Evolutionary conservation across 2,113 vertebrate species (phyloP).

Genomic region (Brevimyrus niger): DNA sequence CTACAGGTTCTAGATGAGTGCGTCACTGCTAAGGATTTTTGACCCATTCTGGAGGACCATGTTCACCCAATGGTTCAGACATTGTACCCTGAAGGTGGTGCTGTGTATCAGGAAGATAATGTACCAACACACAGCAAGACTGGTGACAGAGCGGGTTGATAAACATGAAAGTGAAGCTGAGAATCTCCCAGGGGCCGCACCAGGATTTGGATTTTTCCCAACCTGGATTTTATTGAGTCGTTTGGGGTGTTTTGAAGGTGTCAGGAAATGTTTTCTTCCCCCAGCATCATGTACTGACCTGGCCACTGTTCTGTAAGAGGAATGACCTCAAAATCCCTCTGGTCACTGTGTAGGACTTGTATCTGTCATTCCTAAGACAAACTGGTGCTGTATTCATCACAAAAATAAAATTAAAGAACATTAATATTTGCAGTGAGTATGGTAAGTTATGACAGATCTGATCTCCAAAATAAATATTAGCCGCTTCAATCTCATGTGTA

Average conservation of each 20-base stretch:
- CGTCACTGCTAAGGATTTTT: too few species aligned
- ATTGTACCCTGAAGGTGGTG: neutral
- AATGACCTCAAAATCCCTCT: neutral
- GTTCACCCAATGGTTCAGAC: neutral
- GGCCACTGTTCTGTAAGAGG: neutral
- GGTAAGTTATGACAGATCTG: neutral
- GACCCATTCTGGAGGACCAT: too few species aligned
- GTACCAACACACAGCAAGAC: neutral
- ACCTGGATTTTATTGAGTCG: neutral
- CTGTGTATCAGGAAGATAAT: neutral
- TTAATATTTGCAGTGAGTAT: neutral
- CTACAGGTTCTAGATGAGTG: too few species aligned
- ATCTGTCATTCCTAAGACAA: neutral
- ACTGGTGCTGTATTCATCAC: neutral
- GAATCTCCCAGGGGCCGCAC: neutral
- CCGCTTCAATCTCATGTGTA: neutral
- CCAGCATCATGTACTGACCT: neutral
- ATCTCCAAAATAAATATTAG: neutral
- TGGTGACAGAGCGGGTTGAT: neutral
- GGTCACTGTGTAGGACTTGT: neutral
- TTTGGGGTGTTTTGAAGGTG: neutral
- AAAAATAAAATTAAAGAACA: neutral
- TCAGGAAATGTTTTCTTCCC: neutral
- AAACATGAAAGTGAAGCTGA: neutral
- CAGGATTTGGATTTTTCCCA: too few species aligned